Conservation (phyloP, 2,113 vertebrate genomes). For the Xiphophorus maculatus region DNA sequence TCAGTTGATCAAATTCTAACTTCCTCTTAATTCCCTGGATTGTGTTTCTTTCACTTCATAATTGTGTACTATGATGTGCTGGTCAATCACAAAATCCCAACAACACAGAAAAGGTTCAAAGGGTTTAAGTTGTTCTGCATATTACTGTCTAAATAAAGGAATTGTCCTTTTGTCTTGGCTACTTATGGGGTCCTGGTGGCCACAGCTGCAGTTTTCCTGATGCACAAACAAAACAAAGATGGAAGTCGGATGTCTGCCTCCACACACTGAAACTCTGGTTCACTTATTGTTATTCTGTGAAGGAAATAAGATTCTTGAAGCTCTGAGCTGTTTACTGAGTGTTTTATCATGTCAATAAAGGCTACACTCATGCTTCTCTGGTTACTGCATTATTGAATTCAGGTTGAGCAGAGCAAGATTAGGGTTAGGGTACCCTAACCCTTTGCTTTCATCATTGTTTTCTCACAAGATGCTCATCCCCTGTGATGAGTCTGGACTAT, state of each 20-base stretch:
- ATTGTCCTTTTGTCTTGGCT: slow-evolving; percentile 49
- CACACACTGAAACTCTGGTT: slow-evolving; percentile 12
- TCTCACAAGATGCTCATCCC: not conserved
- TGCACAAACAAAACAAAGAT: slow-evolving; percentile 50
- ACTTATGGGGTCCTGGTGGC: slow-evolving; percentile 60
- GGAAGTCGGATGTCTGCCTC: slow-evolving; percentile 28
- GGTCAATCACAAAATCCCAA: too few relatives aligned
- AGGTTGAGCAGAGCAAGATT: not conserved
- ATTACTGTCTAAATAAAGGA: not conserved
- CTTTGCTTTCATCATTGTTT: not conserved
- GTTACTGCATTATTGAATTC: not conserved
- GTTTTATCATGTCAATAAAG: not conserved
- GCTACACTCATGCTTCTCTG: not conserved
- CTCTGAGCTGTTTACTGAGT: not conserved
- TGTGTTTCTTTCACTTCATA: not conserved
- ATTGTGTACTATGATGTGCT: not conserved
- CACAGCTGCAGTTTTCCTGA: slow-evolving; percentile 44
- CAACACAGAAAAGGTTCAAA: too few relatives aligned
- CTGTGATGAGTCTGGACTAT: not conserved
- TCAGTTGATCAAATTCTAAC: too few relatives aligned
- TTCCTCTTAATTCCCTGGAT: not conserved
- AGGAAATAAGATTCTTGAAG: not conserved
- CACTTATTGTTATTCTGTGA: slow-evolving; percentile 9
- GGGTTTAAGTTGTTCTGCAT: not conserved
- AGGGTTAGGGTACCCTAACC: not conserved